Conservation (phyloP, 35 echinoderm and acorn worm genomes). For the Lytechinus pictus region DNA sequence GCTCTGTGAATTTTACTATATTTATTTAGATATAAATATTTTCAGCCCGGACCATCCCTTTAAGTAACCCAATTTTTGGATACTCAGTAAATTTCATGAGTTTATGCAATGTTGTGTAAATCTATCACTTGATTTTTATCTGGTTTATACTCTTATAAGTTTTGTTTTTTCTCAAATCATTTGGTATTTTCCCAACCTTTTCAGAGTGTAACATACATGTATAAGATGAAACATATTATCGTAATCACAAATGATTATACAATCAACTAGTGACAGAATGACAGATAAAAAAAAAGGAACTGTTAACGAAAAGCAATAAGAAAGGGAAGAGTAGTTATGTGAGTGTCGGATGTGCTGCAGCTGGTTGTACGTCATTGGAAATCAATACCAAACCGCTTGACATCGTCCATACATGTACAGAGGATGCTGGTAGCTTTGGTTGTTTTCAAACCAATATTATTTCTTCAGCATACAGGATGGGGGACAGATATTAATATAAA, state of each 20-base stretch:
- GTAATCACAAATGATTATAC: neutral
- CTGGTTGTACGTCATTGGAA: neutral
- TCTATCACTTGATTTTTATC: too few relatives aligned
- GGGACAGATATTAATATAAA: neutral
- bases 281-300: neutral
- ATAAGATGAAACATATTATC: too few relatives aligned
- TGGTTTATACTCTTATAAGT: too few relatives aligned
- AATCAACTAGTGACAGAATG: neutral
- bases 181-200: too few relatives aligned
- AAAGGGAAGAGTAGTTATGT: neutral
- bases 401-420: neutral
- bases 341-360: neutral
- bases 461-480: neutral
- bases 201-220: too few relatives aligned
- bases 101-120: too few relatives aligned
- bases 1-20: too few relatives aligned
- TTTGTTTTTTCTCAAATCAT: too few relatives aligned
- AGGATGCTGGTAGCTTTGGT: neutral
- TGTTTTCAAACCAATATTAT: slow-evolving; percentile 6
- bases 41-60: too few relatives aligned
- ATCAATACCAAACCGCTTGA: neutral
- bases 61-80: too few relatives aligned
- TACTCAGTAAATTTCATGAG: too few relatives aligned
- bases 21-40: too few relatives aligned
- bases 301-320: neutral